Base-by-base conservation (phyloP, 2,888 invertebrate genomes). In the Dasysyrphus tricinctus region DNA sequence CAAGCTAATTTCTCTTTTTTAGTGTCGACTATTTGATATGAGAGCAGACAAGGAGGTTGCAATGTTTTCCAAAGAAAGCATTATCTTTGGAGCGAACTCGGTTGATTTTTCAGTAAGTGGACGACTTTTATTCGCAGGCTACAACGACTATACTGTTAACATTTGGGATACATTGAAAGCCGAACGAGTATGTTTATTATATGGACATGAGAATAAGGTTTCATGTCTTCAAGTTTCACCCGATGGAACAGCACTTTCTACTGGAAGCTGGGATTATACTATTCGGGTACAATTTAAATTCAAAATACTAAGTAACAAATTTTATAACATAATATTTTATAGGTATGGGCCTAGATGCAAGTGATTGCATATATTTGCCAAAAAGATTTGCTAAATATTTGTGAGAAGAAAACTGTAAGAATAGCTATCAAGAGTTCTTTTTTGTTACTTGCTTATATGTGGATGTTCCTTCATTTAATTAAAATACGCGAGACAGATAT, bases 161-260 rank as follows among this genome's bases (percentile, higher is more conserved):
- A 97, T 98, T 44, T 99, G 99, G 99, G 99, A 99, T 93, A 98
- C 98, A 47, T 94, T 99, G 88, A 99, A 99, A 92, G 98, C 97
- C 89, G 95, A 95, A 90, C 95, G 99, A 88, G 96, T 98, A 65
- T 96, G 97, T 91, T 95, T 98, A 89, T 93, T 99, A 79, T 98
- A 98, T 92, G 98, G 98, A 1, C 99, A 99, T 93, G 99, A 99
- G 93, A 98, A 99, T 93, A 94, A 98, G 90, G 98, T 98, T 56
- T 97, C 97, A 70, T 96, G 97, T 93, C 94, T 98, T 88, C 96
- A 96, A 93, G 97, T 98, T 51, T 98, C 99, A 80, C 99, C 99
- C 65, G 99, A 99, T 94, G 99, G 99, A 87, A 98, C 99, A 44
- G 98, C 99, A 77, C 94, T 99, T 16, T 97, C 97, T 89, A 99